Base-by-base conservation (phyloP, 2,113 vertebrate species). In the Isichthys henryi region DNA sequence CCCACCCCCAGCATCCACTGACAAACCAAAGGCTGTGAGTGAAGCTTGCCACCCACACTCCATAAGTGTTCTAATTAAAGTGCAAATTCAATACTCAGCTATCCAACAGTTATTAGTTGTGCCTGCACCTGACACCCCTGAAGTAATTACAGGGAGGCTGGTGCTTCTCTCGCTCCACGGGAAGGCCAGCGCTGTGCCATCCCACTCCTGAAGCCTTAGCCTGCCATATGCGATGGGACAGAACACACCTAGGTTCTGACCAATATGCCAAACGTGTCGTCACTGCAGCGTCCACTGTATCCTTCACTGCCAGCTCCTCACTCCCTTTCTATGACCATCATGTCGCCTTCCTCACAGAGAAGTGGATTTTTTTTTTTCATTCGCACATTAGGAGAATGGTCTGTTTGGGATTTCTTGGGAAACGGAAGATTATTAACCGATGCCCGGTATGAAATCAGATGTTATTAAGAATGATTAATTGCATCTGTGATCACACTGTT, bases 71-170 rank as follows among this genome's bases (percentile, higher is more conserved):
- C 70, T 90, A 90, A 90, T 88, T 88, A 83, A 88, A 90, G 86
- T 88, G 89, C 87, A 88, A 90, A 88, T 83, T 82, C 74, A 88
- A 90, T 83, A 82, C 89, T 88, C 70, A 70, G 35, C 70, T 50
- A 90, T 88, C 86, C 87, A 86, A 77, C 43, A 58, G 62, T 88
- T 88, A 90, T 83, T 90, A 90, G 89, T 82, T 83, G 86, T 80
- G 52, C 62, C 87, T 90, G 56, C 23, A 39, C 89, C 88, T 90
- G 86, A 90, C 86, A 88, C 89, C 74, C 86, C 74, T 88, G 89
- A 88, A 88, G 74, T 88, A 90, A 88, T 90, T 88, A 90, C 70
- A 58, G 77, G 23, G 39, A 83, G 87, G n/a, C 52, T 83, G 89
- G 39, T 35, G 86, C 66, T 88, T 88, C 86, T 80, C 66, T 87